Base-by-base conservation (phyloP, 2,888 invertebrate species). In the Orgyia antiqua region DNA sequence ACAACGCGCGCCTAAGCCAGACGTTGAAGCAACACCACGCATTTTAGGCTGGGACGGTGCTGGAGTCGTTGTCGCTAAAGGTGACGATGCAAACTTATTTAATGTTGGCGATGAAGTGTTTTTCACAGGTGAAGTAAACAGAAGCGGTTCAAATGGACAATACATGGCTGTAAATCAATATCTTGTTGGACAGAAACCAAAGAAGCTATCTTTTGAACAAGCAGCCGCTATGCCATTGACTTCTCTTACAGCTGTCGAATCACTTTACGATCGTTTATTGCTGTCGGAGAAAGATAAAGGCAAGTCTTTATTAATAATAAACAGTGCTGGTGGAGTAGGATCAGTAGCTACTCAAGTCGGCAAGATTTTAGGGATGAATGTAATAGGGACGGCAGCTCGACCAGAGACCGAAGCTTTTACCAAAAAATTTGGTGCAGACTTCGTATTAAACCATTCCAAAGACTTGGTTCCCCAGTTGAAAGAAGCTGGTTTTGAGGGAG, bases 181-280 rank as follows among this genome's bases (percentile, higher is more conserved):
- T 19, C 31, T 68, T 19, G 70, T 79, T 0, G 79, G 68, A 8
- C 43, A 30, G 1, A 84, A 83, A 44, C 84, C 84, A 1, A 75
- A 70, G 29, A 68, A 57, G 10, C 53, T 82, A 10, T 58, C 72
- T 1, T 84, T 77, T 39, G 83, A 80, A 49, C 60, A 84, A 59
- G 79, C 84, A 7, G 84, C 82, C 13, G 80, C 84, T 0, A 75
- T 84, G 73, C 86, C 84, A 7, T 46, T 83, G 8, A 74, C 75
- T 2, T 34, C 76, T 3, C 63, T 75, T 1, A 83, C 86, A 2
- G 80, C 83, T n/a, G 74, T 67, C 35, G 83, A 82, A 42, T 58
- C 73, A 10, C 42, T 84, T 10, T 69, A 58, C 42, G 84, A 84
- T 30, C 64, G 83, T 2, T 41, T 84, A 21, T 33, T 60, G 10